These are phyloP conservation scores for Masnerella sp. DNA, from an alignment of 2,888 invertebrate species.

Conservation along the genomic window DNA sequence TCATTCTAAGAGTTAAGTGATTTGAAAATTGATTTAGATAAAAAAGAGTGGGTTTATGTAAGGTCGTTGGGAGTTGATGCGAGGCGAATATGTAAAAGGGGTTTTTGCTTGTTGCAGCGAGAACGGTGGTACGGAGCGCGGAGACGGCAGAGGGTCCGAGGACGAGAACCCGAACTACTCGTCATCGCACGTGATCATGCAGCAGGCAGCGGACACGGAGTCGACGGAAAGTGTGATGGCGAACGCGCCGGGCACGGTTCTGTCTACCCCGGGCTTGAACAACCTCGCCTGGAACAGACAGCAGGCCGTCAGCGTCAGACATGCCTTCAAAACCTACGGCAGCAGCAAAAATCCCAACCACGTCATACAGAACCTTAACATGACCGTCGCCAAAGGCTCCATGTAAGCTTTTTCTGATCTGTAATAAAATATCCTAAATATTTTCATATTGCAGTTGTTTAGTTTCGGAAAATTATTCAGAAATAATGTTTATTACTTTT, in stretches of 20 bases:
- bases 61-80: too few relatives aligned
- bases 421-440: not conserved
- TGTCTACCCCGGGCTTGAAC: conserved; percentile 74
- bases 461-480: not conserved
- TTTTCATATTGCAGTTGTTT: not conserved
- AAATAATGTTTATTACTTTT: too few relatives aligned
- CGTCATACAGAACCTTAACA: conserved; percentile 92
- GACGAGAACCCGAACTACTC: conserved; percentile 65
- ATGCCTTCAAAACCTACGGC: conserved; percentile 94
- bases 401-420: conserved; percentile 86
- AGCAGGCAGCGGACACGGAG: conserved; percentile 66
- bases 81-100: conserved; percentile 20
- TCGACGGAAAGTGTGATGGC: conserved; percentile 69
- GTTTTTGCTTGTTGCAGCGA: conserved; percentile 38
- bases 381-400: conserved; percentile 96
- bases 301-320: conserved; percentile 91
- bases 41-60: conserved; percentile 1
- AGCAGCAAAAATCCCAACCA: conserved; percentile 91
- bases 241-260: conserved; percentile 69
- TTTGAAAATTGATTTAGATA: too few relatives aligned
- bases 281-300: conserved; percentile 82
- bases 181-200: conserved; percentile 64
- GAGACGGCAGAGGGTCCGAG: conserved; percentile 73
- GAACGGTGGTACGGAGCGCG: conserved; percentile 61
- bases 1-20: too few relatives aligned